Evolutionary conservation across 2,113 vertebrate species (phyloP), one percentile per base, ranked within the genome.

Genomic region (Neoarius graeffei): DNA sequence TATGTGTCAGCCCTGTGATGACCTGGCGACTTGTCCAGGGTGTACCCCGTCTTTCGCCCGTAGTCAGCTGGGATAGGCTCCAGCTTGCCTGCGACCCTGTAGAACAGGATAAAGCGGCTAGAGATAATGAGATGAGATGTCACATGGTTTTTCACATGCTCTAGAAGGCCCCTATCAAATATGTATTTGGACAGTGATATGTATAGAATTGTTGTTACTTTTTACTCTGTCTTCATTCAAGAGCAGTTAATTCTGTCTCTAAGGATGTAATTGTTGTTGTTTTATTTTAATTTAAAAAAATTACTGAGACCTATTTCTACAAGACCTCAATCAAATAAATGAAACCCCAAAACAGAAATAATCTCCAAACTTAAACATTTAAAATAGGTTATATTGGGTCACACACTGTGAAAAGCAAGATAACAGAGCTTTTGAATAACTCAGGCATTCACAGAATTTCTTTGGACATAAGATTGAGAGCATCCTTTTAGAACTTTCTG

Each of bases 331-430:
- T 25, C n/a, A 8, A 59, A 48, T 30, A 86, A 82, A 59, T 50
- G 25, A 50, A 85, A 59, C 20, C 66, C 52, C 50, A 11, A 30
- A 82, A 82, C 2, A 19, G 56, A 42, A 82, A 82, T 62, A 82
- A 82, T 30, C 59, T 62, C 30, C 80, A 60, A 81, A 60, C 59
- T 62, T 62, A 82, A 35, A 82, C 62, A 82, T 62, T 23, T 48
- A 42, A 82, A 87, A 59, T 59, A 71, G 77, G 23, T 69, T 56
- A n/a, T 81, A 80, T 27, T 67, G 52, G 54, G 62, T 50, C 74
- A 50, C 30, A 73, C 35, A 62, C 17, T 83, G 23, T 74, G 86
- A 35, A 62, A 69, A 83, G 11, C 86, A 83, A 87, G 79, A 87
- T 87, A 81, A 60, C 79, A 5, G 15, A 35, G 35, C 64, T 48